Conservation (phyloP, 2,113 vertebrate genomes). For the Hiodon tergisus region DNA sequence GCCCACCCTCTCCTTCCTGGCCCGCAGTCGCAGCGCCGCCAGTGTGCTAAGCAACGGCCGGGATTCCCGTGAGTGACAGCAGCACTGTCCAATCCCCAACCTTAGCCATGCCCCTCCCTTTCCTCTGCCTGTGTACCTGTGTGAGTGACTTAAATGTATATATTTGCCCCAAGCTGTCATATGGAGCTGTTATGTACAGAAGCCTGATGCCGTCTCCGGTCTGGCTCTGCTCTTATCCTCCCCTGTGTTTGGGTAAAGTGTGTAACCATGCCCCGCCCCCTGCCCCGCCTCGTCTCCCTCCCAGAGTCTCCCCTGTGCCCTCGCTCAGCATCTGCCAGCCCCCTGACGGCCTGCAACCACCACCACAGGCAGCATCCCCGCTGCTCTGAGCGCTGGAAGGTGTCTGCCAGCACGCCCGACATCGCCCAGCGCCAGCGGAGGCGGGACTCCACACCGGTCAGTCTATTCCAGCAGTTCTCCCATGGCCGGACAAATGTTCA, state of each 20-base stretch:
- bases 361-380: constrained; percentile 72
- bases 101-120: not conserved
- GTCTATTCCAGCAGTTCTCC: constrained; percentile 30
- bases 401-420: constrained; percentile 71
- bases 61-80: constrained; percentile 74
- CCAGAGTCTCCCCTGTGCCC: constrained; percentile 82
- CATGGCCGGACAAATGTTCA: no score
- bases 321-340: constrained; percentile 87
- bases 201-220: not conserved
- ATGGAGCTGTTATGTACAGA: not conserved
- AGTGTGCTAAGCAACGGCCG: constrained; percentile 77
- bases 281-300: not conserved
- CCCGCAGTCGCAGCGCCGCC: constrained; percentile 88
- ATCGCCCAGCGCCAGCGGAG: constrained; percentile 64
- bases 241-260: not conserved
- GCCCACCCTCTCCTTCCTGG: constrained; percentile 90
- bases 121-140: not conserved
- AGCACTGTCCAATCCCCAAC: not conserved
- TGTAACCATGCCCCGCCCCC: not conserved
- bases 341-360: constrained; percentile 73
- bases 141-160: not conserved
- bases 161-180: not conserved
- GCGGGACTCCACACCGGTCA: constrained; percentile 73
- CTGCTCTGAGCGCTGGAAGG: constrained; percentile 73
- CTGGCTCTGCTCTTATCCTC: not conserved